phyloP scores from a whole-genome alignment of 2,797 vertebrate species.

The Cryptoprocta ferox region DNA sequence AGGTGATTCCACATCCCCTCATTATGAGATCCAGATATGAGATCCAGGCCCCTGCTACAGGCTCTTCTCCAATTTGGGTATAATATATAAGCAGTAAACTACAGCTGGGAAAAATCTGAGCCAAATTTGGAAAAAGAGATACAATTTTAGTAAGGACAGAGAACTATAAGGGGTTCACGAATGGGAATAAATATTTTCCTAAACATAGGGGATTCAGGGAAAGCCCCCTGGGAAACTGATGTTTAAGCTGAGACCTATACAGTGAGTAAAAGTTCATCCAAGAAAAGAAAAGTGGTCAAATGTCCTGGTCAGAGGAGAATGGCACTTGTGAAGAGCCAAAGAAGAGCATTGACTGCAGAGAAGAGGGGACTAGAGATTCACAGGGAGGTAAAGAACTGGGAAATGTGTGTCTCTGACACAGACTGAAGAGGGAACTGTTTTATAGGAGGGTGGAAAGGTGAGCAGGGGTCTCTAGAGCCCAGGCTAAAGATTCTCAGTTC shows the following conservation, averaged over 20 bases:
- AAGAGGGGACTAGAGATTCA: rapidly evolving
- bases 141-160: not conserved
- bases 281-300: not conserved
- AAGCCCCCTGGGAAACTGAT: not conserved
- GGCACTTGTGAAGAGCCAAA: not conserved
- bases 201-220: not conserved
- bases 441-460: not conserved
- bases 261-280: not conserved
- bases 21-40: too few relatives aligned
- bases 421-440: not conserved
- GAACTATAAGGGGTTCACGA: not conserved
- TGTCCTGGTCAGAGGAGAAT: not conserved
- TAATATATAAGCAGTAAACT: not conserved
- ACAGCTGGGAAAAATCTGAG: not conserved
- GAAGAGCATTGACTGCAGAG: not conserved
- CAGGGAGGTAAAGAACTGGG: rapidly evolving
- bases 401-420: not conserved
- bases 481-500: not conserved
- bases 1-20: not conserved
- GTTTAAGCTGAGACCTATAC: not conserved
- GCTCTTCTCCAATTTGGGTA: not conserved
- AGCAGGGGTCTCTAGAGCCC: not conserved
- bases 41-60: not conserved
- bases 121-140: not conserved
- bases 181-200: not conserved